phyloP scores from a whole-genome alignment of 2,797 vertebrate species.

The Arnoldichthys spilopterus region DNA sequence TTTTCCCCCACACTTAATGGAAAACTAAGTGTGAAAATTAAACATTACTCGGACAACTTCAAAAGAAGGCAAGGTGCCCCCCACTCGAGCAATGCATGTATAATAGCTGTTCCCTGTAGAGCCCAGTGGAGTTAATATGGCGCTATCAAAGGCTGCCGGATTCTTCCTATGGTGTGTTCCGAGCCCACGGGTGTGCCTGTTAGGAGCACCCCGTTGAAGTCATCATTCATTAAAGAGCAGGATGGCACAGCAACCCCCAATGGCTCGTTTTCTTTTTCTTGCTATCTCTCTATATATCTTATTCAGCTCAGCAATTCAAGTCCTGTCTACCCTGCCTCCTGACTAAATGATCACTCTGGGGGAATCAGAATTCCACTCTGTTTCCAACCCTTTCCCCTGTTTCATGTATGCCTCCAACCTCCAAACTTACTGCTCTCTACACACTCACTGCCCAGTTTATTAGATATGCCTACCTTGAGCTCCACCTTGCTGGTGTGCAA shows the following conservation, averaged over 20 bases:
- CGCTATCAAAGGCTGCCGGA: neutral
- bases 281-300: neutral
- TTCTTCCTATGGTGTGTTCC: neutral
- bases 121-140: neutral
- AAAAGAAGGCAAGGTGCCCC: neutral
- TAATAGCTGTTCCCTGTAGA: neutral
- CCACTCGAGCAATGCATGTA: neutral
- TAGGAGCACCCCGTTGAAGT: neutral
- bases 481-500: neutral
- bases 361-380: conserved; percentile 5
- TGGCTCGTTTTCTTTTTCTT: neutral
- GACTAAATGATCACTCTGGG: conserved; percentile 7
- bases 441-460: neutral
- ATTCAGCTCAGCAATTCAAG: conserved; percentile 1
- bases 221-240: conserved; percentile 19
- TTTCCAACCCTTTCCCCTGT: neutral
- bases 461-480: neutral
- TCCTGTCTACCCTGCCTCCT: neutral
- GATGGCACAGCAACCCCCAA: neutral
- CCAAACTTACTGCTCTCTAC: neutral
- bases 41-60: neutral
- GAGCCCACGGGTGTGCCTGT: neutral
- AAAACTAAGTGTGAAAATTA: neutral
- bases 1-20: neutral
- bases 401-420: conserved; percentile 3